These are phyloP conservation scores for Itoplectis maculator DNA, from an alignment of 2,888 invertebrate species.

Conservation along the genomic window DNA sequence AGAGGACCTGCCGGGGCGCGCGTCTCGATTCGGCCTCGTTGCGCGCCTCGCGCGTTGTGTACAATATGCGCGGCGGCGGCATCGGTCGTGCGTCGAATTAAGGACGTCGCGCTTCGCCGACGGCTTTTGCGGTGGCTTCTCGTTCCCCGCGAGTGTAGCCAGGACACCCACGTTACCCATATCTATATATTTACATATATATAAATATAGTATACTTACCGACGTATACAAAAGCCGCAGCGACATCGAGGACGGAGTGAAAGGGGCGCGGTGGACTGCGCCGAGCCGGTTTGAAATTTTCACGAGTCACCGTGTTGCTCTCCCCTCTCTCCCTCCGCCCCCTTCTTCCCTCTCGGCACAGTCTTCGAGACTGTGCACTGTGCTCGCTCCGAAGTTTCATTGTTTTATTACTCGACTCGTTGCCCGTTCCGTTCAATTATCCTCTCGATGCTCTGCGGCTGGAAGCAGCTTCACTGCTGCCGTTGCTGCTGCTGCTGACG, in stretches of 20 bases:
- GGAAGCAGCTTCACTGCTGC: background rate
- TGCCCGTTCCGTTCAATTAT: conserved; percentile 46
- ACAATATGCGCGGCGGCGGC: too few relatives aligned
- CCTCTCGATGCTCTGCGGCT: conserved; percentile 8
- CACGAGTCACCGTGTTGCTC: conserved; percentile 55
- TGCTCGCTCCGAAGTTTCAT: conserved; percentile 29
- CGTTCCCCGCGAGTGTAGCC: background rate
- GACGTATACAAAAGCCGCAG: conserved; percentile 26
- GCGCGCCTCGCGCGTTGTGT: conserved; percentile 5
- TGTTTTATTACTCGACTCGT: conserved; percentile 45
- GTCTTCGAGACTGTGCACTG: background rate
- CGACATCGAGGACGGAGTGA: conserved; percentile 53
- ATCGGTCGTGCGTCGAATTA: conserved; percentile 53
- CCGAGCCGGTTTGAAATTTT: conserved; percentile 64
- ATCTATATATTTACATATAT: background rate
- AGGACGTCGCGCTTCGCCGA: conserved; percentile 26
- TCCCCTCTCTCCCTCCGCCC: conserved; percentile 11
- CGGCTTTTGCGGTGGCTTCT: conserved; percentile 34
- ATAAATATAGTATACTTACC: background rate
- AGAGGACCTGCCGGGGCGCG: background rate
- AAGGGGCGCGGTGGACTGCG: conserved; percentile 59
- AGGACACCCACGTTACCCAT: conserved; percentile 34
- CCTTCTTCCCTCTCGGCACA: background rate
- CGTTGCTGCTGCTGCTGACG: background rate
- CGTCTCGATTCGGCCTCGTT: conserved; percentile 41